A percentile compares a stretch with the other conserved stretches of the same genome.
These are phyloP conservation scores for Macrostomum lignano DNA, from an alignment of 1,140 invertebrate genomes.

Conservation along the genomic window DNA sequence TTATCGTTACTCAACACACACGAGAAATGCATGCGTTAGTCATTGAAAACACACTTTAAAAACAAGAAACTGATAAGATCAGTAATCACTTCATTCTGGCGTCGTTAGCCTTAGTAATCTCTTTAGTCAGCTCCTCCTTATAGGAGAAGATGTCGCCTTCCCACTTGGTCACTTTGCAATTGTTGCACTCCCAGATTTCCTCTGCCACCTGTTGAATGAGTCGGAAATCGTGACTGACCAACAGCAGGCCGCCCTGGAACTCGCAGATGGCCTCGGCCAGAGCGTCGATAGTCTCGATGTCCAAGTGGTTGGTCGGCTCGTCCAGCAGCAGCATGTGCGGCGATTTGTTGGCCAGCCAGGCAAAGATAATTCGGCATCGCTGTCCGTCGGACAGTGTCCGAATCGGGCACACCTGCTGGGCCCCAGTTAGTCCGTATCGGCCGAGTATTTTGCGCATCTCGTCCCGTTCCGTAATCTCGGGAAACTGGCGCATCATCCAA, in stretches of 20 bases:
- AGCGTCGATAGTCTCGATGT: constrained; percentile 96
- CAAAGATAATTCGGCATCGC: constrained; percentile 85
- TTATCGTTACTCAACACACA: too few relatives aligned
- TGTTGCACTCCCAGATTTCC: constrained; percentile 96
- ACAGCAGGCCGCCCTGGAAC: constrained; percentile 84
- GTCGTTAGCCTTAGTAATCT: too few relatives aligned
- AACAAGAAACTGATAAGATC: too few relatives aligned
- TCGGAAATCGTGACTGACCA: constrained; percentile 88
- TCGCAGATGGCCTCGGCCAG: constrained; percentile 85
- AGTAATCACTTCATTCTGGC: too few relatives aligned
- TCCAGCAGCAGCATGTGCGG: constrained; percentile 74
- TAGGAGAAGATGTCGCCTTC: constrained; percentile 72
- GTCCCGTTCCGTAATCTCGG: constrained; percentile 83
- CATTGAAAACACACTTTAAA: too few relatives aligned
- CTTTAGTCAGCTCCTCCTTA: constrained; percentile 37
- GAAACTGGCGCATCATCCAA: constrained; percentile 89
- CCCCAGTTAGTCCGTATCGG: constrained; percentile 70
- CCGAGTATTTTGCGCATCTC: constrained; percentile 98
- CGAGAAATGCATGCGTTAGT: too few relatives aligned
- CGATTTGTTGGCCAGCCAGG: constrained; percentile 71
- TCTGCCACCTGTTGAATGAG: constrained; percentile 92
- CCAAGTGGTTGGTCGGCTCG: constrained; percentile 94
- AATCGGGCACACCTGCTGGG: constrained; percentile 88
- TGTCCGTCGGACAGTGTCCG: constrained; percentile 89
- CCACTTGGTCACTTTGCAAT: constrained; percentile 82